These are phyloP conservation scores for Xenopus petersii DNA, from an alignment of 2,797 vertebrate genomes.

Conservation along the genomic window DNA sequence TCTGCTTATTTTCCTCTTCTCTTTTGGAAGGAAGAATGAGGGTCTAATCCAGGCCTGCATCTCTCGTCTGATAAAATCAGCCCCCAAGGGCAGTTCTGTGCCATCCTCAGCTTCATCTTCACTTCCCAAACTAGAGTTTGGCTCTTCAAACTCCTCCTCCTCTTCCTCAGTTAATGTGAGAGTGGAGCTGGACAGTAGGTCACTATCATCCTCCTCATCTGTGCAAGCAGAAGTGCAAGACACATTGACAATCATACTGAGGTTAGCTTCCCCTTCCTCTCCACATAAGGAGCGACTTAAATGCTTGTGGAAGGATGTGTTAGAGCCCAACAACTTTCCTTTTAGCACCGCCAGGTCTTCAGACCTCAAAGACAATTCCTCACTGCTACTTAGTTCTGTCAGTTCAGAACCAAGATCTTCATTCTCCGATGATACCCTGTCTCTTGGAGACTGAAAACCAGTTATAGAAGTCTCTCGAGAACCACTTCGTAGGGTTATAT, in stretches of 20 bases:
- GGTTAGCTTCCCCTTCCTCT: conserved; percentile 85
- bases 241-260: conserved; percentile 97
- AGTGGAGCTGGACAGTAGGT: conserved; percentile 94
- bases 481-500: conserved; percentile 81
- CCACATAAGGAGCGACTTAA: conserved; percentile 70
- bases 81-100: conserved; percentile 77
- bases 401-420: conserved; percentile 86
- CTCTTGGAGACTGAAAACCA: conserved; percentile 67
- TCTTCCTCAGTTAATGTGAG: conserved; percentile 96
- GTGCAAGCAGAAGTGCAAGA: conserved; percentile 93
- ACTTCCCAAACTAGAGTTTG: conserved; percentile 80
- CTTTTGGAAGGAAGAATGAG: conserved; percentile 72
- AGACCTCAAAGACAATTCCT: conserved; percentile 87
- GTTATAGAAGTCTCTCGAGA: conserved; percentile 72
- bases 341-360: conserved; percentile 81
- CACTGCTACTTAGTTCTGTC: conserved; percentile 88
- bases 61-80: conserved; percentile 91
- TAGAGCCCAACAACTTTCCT: conserved; percentile 71
- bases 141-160: conserved; percentile 82
- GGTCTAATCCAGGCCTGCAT: conserved; percentile 86
- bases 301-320: conserved; percentile 76
- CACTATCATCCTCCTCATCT: conserved; percentile 93
- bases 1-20: conserved; percentile 70
- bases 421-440: conserved; percentile 77
- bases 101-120: conserved; percentile 88